These are phyloP conservation scores for Hassar affinis DNA, from an alignment of 2,113 vertebrate species.

Conservation along the genomic window DNA sequence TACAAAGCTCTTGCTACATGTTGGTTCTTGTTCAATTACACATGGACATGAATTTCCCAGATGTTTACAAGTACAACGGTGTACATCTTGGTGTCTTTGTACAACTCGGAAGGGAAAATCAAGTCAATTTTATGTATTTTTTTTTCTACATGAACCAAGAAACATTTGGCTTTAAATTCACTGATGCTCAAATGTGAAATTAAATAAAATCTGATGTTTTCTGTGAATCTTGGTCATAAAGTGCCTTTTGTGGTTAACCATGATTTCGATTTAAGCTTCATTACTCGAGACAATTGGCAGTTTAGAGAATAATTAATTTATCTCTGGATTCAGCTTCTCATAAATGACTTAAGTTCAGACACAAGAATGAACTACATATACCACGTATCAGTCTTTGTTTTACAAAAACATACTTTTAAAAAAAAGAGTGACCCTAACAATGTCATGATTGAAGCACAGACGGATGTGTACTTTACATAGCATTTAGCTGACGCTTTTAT, in stretches of 20 bases:
- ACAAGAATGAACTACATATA: no score
- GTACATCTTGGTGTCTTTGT: no score
- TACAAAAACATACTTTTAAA: not conserved
- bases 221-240: not conserved
- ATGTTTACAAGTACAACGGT: not conserved
- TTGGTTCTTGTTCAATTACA: not conserved
- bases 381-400: not conserved
- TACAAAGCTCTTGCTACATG: no score
- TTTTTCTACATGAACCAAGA: no score
- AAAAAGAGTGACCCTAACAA: not conserved
- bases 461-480: not conserved
- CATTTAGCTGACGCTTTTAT: no score
- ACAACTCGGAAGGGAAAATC: not conserved
- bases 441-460: not conserved
- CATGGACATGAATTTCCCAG: not conserved
- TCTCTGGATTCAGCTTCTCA: no score
- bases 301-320: not conserved
- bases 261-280: not conserved
- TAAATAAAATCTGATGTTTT: not conserved
- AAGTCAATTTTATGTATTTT: not conserved
- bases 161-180: no score
- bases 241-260: not conserved
- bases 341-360: no score
- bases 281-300: not conserved
- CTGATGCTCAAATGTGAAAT: not conserved